These are phyloP conservation scores for Lasioglossum leucozonium DNA, from an alignment of 2,888 invertebrate species.

Conservation along the genomic window DNA sequence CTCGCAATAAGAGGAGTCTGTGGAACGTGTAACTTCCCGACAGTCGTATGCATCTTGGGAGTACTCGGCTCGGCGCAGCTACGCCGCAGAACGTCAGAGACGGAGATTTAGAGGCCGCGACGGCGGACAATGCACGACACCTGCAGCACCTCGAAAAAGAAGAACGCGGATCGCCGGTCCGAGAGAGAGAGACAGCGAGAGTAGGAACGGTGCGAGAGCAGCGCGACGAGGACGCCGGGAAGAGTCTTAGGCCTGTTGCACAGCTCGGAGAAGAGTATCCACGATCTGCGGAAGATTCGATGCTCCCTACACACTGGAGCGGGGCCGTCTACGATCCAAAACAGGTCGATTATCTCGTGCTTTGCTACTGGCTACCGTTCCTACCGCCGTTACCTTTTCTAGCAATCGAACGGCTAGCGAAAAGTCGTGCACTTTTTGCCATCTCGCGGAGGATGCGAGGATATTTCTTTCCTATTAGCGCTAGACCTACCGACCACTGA, in stretches of 20 bases:
- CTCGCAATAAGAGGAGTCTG: constrained; percentile 68
- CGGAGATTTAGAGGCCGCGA: constrained; percentile 81
- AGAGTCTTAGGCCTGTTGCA: constrained; percentile 15
- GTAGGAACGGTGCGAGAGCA: constrained; percentile 21
- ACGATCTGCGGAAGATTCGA: constrained; percentile 1
- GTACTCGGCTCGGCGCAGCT: constrained; percentile 74
- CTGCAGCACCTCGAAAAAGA: constrained; percentile 75
- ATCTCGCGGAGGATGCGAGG: neutral
- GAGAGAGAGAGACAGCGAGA: constrained; percentile 35
- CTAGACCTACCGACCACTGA: too few species aligned
- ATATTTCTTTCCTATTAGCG: too few species aligned
- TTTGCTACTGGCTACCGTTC: neutral
- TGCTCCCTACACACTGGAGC: neutral
- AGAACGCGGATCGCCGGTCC: constrained; percentile 15
- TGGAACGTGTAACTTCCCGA: constrained; percentile 72
- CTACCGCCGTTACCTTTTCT: neutral
- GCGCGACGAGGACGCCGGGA: constrained; percentile 34
- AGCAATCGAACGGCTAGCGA: neutral
- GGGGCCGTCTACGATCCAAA: neutral
- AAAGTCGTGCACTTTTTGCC: neutral
- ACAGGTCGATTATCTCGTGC: constrained; percentile 3
- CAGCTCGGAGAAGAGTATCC: neutral
- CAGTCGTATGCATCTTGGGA: constrained; percentile 76
- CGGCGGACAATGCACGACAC: constrained; percentile 81
- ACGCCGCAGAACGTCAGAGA: constrained; percentile 76